Conservation (phyloP, 2,113 vertebrate species). For the Brachionichthys hirsutus region DNA sequence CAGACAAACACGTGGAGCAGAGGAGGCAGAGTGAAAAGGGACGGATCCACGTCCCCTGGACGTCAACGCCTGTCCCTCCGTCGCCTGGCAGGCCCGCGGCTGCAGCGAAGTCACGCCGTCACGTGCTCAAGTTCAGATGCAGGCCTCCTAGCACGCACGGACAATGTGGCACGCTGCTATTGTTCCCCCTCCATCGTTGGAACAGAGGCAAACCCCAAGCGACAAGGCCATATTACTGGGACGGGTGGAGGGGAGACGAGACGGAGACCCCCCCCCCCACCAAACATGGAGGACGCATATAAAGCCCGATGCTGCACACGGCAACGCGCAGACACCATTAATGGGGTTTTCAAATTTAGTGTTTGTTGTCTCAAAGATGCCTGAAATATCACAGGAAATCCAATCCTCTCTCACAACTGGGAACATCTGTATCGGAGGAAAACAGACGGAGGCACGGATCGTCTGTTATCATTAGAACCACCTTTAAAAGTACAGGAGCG, state of each 20-base stretch:
- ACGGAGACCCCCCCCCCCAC: constrained; percentile 1
- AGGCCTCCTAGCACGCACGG: constrained; percentile 75
- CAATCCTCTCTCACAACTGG: too few relatives aligned
- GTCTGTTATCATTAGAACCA: too few relatives aligned
- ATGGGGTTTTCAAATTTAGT: too few relatives aligned
- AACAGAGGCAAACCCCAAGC: constrained; percentile 33
- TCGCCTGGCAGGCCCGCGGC: constrained; percentile 63
- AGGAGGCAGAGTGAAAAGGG: constrained; percentile 8
- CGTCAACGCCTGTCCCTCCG: constrained; percentile 58
- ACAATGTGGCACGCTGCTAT: constrained; percentile 72
- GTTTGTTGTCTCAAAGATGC: too few relatives aligned
- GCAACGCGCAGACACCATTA: too few relatives aligned
- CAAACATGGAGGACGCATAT: constrained; percentile 1
- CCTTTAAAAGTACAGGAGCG: too few relatives aligned
- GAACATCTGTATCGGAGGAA: too few relatives aligned
- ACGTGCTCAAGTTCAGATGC: constrained; percentile 62
- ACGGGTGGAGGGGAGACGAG: constrained; percentile 29
- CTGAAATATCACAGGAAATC: too few relatives aligned
- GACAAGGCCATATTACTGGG: constrained; percentile 54
- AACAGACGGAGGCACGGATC: too few relatives aligned
- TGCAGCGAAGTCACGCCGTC: constrained; percentile 51
- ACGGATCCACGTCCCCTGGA: constrained; percentile 76
- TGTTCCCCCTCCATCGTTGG: constrained; percentile 46
- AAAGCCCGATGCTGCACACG: too few relatives aligned
- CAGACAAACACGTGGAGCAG: too few relatives aligned